Conservation (phyloP, 1,140 invertebrate species). For the Chironomus tepperi region DNA sequence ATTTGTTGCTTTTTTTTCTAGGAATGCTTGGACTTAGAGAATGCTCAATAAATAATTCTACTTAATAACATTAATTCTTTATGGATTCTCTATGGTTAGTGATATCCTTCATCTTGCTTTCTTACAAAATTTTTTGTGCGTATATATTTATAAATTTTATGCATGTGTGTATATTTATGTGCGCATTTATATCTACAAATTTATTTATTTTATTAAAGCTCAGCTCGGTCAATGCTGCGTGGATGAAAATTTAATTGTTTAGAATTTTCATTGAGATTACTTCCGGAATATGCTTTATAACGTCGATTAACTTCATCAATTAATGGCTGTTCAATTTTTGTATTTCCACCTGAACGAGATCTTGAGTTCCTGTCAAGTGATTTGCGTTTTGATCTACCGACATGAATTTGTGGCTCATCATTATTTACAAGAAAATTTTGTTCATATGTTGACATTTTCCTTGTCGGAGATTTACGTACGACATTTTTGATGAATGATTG, state of each 20-base stretch:
- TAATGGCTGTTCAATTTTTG: neutral
- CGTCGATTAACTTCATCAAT: conserved; percentile 16
- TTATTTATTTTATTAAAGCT: neutral
- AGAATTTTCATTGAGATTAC: neutral
- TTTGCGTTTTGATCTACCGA: neutral
- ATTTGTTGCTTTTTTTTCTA: too few relatives aligned
- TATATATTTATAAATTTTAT: too few relatives aligned
- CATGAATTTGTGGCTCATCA: neutral
- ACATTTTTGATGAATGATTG: conserved; percentile 36
- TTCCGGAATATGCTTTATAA: neutral
- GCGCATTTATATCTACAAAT: too few relatives aligned
- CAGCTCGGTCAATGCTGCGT: conserved; percentile 23
- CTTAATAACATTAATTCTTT: too few relatives aligned
- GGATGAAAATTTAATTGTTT: neutral
- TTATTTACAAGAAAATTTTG: neutral
- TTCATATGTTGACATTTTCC: neutral
- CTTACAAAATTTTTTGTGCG: too few relatives aligned
- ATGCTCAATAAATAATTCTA: too few relatives aligned
- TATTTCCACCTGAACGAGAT: neutral
- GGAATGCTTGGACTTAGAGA: too few relatives aligned
- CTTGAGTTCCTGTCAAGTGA: neutral
- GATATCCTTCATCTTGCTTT: too few relatives aligned
- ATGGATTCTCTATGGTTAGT: too few relatives aligned
- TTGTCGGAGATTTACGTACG: neutral
- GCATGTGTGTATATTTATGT: too few relatives aligned